Evolutionary conservation across 2,797 vertebrate species (phyloP).

Genomic region (Sebastes diploproa): DNA sequence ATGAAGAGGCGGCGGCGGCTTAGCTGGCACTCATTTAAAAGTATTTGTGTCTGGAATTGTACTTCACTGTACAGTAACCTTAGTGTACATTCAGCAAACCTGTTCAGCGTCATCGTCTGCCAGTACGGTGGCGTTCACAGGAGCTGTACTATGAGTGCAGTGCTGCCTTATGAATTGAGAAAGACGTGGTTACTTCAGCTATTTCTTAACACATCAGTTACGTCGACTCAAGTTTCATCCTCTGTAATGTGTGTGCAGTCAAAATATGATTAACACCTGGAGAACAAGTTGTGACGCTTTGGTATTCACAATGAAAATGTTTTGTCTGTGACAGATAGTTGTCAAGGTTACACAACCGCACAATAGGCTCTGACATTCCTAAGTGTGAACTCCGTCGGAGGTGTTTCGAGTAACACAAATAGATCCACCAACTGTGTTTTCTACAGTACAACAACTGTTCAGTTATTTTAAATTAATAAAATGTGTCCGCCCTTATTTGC

Average conservation of each 20-base stretch:
- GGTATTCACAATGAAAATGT: background rate
- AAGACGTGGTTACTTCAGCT: background rate
- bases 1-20: too few species aligned
- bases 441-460: background rate
- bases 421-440: background rate
- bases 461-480: background rate
- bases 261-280: background rate
- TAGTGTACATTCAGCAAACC: background rate
- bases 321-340: background rate
- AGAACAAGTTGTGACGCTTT: background rate
- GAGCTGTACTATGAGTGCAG: background rate
- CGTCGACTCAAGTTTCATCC: background rate
- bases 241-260: background rate
- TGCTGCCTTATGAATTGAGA: background rate
- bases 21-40: background rate
- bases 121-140: background rate
- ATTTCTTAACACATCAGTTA: background rate
- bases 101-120: background rate
- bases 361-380: background rate
- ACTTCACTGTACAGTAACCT: too few species aligned
- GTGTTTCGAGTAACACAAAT: background rate
- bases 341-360: background rate
- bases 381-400: background rate
- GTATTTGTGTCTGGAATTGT: background rate
- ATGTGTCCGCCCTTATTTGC: background rate